phyloP scores from a whole-genome alignment of 2,888 invertebrate species.

The Trilocha varians region DNA sequence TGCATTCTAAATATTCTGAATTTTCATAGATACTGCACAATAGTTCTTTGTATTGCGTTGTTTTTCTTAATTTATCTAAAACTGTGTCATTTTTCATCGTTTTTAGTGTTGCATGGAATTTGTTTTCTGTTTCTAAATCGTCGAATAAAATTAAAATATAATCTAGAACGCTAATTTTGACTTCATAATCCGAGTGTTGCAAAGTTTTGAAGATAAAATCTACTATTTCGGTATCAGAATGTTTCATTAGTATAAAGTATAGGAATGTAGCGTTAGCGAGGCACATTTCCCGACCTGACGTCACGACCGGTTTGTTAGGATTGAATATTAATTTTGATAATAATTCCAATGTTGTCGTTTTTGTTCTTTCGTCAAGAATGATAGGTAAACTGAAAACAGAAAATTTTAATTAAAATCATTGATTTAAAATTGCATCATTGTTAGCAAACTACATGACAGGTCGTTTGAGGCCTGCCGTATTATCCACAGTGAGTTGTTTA shows the following conservation, averaged over 20 bases:
- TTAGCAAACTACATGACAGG: too few relatives aligned
- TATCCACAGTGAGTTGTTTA: too few relatives aligned
- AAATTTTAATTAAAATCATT: too few relatives aligned
- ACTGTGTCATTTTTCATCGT: conserved; percentile 14
- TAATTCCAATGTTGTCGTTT: conserved; percentile 15
- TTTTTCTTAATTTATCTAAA: conserved; percentile 15
- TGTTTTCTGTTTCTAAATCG: conserved; percentile 22
- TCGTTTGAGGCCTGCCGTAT: too few relatives aligned
- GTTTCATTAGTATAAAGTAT: conserved; percentile 20
- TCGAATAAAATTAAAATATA: conserved; percentile 28
- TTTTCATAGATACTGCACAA: conserved; percentile 28
- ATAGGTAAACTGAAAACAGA: conserved; percentile 33
- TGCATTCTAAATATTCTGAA: conserved; percentile 39
- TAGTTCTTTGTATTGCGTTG: conserved; percentile 20
- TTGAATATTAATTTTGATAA: conserved; percentile 28
- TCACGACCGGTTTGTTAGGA: conserved; percentile 10
- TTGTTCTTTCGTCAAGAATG: conserved; percentile 17
- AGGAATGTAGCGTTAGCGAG: conserved; percentile 29
- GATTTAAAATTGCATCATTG: too few relatives aligned
- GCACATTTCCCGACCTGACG: conserved; percentile 36
- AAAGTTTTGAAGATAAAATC: conserved; percentile 20
- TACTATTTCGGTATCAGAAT: conserved; percentile 12
- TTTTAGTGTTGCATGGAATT: conserved; percentile 30
- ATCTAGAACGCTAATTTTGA: conserved; percentile 26
- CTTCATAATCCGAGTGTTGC: conserved; percentile 30